Conservation (phyloP, 2,113 vertebrate species). For the Paedocypris sp. region DNA sequence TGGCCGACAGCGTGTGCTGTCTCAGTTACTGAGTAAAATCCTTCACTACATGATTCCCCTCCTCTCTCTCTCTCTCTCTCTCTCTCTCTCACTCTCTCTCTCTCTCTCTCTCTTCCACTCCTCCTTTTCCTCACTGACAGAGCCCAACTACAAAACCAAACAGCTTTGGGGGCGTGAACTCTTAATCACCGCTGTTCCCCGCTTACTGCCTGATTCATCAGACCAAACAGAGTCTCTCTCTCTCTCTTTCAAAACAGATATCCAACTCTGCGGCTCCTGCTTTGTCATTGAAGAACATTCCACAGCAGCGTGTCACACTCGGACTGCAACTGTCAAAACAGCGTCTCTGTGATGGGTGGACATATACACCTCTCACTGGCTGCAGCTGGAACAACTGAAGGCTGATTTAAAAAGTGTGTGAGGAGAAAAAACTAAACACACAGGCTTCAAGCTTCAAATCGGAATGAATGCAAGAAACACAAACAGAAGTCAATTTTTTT, state of each 20-base stretch:
- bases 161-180: conserved; percentile 73
- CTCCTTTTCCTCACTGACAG: conserved; percentile 29
- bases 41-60: conserved; percentile 44
- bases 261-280: conserved; percentile 38
- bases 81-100: conserved; percentile 54
- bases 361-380: conserved; percentile 62
- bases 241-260: neutral
- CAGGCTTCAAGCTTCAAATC: conserved; percentile 1
- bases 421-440: conserved; percentile 10
- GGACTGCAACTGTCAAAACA: conserved; percentile 68
- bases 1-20: conserved; percentile 48
- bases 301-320: conserved; percentile 44
- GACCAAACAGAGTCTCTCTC: conserved; percentile 29
- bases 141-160: conserved; percentile 55
- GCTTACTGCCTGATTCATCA: conserved; percentile 58
- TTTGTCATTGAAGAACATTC: conserved; percentile 43
- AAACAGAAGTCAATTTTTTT: conserved; percentile 78
- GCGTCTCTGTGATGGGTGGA: conserved; percentile 48
- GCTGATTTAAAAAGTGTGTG: conserved; percentile 41
- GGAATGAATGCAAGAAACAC: too few relatives aligned
- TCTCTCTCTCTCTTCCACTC: conserved; percentile 53
- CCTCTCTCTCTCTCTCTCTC: conserved; percentile 46
- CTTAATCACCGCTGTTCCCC: conserved; percentile 55
- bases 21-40: conserved; percentile 50
- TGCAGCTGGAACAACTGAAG: conserved; percentile 63